Conservation (phyloP, 2,797 vertebrate genomes). For the Nyctalus aviator region DNA sequence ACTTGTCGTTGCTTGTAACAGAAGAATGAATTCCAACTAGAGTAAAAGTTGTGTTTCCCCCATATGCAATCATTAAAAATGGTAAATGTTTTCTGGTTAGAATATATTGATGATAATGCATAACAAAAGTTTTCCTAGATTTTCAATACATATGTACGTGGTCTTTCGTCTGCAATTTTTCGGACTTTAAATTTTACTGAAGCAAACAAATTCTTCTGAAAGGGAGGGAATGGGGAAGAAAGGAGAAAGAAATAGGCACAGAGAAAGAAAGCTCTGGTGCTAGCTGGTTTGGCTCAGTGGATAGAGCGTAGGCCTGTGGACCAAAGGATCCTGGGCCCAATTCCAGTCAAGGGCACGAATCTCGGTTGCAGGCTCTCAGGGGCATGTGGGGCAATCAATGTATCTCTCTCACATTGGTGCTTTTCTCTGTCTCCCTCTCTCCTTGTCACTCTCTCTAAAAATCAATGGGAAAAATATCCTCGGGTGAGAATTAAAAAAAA, state of each 20-base stretch:
- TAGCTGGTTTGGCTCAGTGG: too few relatives aligned
- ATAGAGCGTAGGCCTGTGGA: too few relatives aligned
- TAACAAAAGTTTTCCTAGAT: not conserved
- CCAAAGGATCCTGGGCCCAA: too few relatives aligned
- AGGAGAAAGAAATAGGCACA: not conserved
- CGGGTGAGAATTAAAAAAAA: not conserved
- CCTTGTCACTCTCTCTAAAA: too few relatives aligned
- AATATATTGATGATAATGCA: conserved; percentile 3
- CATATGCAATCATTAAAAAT: not conserved
- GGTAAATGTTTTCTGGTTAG: conserved; percentile 4
- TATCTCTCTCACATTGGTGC: too few relatives aligned
- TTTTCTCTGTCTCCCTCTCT: too few relatives aligned
- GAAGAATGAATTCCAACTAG: not conserved
- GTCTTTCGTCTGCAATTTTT: not conserved
- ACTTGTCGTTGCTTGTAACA: not conserved
- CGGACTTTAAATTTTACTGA: not conserved
- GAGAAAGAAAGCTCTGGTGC: not conserved
- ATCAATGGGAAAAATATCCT: too few relatives aligned
- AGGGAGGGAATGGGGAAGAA: too few relatives aligned
- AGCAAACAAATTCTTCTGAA: conserved; percentile 4
- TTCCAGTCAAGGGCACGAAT: too few relatives aligned
- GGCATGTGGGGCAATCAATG: too few relatives aligned
- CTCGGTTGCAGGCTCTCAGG: too few relatives aligned
- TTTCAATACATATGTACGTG: not conserved
- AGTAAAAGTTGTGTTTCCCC: not conserved